Conservation (phyloP, 2,888 invertebrate genomes). For the Drosophila cognata region DNA sequence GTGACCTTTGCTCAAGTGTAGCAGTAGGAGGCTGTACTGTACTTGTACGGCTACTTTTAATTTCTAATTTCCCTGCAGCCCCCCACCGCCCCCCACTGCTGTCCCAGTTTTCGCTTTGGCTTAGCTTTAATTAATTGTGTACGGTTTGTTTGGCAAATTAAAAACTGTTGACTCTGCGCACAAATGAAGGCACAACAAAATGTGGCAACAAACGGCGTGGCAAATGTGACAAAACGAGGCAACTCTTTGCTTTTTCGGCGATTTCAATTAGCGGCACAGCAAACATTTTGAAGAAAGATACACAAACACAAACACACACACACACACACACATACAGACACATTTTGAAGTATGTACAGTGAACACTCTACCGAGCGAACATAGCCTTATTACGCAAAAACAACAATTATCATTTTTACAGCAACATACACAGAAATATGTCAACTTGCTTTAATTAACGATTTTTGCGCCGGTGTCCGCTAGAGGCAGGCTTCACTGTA, state of each 20-base stretch:
- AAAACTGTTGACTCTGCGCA: constrained; percentile 75
- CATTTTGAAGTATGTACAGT: background rate
- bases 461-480: too few species aligned
- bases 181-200: constrained; percentile 47
- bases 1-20: constrained; percentile 44
- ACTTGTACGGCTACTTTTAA: constrained; percentile 73
- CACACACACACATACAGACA: background rate
- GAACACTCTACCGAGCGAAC: background rate
- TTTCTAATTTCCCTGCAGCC: constrained; percentile 52
- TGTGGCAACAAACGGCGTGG: constrained; percentile 31
- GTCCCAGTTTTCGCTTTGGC: constrained; percentile 25
- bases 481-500: background rate
- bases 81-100: background rate
- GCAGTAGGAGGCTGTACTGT: constrained; percentile 34
- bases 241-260: constrained; percentile 19
- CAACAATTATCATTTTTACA: background rate
- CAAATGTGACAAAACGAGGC: constrained; percentile 37
- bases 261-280: constrained; percentile 63
- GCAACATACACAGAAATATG: background rate
- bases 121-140: constrained; percentile 74
- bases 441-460: background rate
- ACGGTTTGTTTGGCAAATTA: constrained; percentile 77
- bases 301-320: background rate
- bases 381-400: background rate
- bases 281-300: constrained; percentile 27